Percentiles rank a stretch among this genome's conserved stretches.
These are phyloP conservation scores for Elanus axillaris DNA, from an alignment of 2,113 vertebrate genomes.

Conservation along the genomic window DNA sequence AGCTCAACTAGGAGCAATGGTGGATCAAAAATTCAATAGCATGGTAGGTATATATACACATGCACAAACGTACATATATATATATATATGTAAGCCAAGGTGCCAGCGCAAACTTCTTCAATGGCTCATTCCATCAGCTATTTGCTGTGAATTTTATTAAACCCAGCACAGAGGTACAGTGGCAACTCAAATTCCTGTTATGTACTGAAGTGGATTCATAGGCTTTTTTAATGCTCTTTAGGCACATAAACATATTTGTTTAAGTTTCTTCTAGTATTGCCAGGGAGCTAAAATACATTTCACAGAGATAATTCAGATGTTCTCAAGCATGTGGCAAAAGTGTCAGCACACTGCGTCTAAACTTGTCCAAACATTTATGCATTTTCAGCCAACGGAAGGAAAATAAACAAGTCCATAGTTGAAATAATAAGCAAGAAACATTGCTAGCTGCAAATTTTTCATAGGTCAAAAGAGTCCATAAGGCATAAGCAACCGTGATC, in stretches of 20 bases:
- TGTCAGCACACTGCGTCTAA: not conserved
- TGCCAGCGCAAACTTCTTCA: constrained; percentile 46
- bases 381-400: not conserved
- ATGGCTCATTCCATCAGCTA: constrained; percentile 24
- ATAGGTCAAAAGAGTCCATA: not conserved
- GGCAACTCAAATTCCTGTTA: constrained; percentile 36
- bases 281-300: constrained; percentile 17
- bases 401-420: not conserved
- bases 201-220: constrained; percentile 10
- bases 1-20: not conserved
- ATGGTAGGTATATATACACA: too few relatives aligned
- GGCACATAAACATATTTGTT: constrained; percentile 39
- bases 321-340: not conserved
- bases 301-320: not conserved
- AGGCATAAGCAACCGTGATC: not conserved
- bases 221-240: constrained; percentile 31
- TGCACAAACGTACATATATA: too few relatives aligned
- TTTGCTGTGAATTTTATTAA: constrained; percentile 35
- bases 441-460: too few relatives aligned
- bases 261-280: not conserved
- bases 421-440: not conserved
- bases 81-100: not conserved
- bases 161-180: constrained; percentile 21
- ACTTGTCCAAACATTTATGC: not conserved
- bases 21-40: not conserved